Conservation (phyloP, 2,888 invertebrate species). For the Phaonia tiefii region DNA sequence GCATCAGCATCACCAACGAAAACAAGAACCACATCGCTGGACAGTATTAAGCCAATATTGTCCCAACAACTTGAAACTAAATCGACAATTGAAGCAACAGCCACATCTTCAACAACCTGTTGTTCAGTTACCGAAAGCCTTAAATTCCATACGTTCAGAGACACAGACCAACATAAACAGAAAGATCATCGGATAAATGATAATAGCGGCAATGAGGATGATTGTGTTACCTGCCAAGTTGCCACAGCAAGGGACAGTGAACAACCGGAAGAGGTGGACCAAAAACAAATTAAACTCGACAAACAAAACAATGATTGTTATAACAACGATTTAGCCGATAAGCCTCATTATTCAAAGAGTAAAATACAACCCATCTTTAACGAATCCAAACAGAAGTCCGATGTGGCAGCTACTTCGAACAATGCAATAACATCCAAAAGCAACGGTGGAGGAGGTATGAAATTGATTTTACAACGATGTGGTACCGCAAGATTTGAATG, state of each 20-base stretch:
- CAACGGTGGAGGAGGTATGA: constrained; percentile 47
- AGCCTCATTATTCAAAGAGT: too few relatives aligned
- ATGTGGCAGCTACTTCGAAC: too few relatives aligned
- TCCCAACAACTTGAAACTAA: background rate
- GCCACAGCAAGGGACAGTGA: constrained; percentile 27
- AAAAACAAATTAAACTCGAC: constrained; percentile 53
- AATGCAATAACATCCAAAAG: too few relatives aligned
- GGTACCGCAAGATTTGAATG: constrained; percentile 56
- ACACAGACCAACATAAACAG: background rate
- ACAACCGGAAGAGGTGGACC: constrained; percentile 54
- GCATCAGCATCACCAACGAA: background rate
- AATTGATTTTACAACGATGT: constrained; percentile 62
- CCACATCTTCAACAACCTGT: background rate
- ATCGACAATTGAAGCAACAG: background rate
- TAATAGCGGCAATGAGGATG: constrained; percentile 47
- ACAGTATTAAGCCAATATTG: background rate
- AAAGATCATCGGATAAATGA: too few relatives aligned
- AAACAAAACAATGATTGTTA: constrained; percentile 17
- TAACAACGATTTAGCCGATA: background rate
- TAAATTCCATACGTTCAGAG: background rate
- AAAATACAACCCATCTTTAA: too few relatives aligned
- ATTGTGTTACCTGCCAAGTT: constrained; percentile 47
- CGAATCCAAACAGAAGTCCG: constrained; percentile 23
- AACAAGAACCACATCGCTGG: too few relatives aligned
- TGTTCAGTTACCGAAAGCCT: background rate